phyloP scores from a whole-genome alignment of 1,140 invertebrate species.

The Pantala flavescens region DNA sequence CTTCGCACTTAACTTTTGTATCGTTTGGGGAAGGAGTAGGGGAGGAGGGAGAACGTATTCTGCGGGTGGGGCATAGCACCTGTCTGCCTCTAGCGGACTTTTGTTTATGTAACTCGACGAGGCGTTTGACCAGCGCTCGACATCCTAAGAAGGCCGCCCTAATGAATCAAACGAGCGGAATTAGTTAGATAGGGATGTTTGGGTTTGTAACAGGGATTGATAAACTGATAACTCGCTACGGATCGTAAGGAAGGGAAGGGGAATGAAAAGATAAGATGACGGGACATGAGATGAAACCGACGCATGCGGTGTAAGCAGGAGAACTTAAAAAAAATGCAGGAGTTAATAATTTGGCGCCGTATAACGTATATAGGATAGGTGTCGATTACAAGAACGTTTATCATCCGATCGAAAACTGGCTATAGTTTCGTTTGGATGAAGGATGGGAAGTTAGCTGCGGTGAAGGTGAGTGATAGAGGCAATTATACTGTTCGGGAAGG shows the following conservation, averaged over 20 bases:
- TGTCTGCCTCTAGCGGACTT: not conserved
- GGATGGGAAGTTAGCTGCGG: too few species aligned
- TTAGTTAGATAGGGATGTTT: not conserved
- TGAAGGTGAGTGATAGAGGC: too few species aligned
- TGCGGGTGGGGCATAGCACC: not conserved
- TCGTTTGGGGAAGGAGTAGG: not conserved
- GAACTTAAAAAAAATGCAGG: too few species aligned
- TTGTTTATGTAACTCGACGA: conserved; percentile 4
- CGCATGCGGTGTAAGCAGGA: not conserved
- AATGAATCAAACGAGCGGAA: not conserved
- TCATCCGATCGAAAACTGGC: too few species aligned
- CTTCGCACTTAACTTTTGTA: not conserved
- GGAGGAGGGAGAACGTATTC: not conserved
- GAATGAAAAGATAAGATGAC: not conserved
- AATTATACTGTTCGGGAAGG: too few species aligned
- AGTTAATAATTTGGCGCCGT: too few species aligned
- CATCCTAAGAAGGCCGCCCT: not conserved
- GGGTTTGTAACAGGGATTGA: not conserved
- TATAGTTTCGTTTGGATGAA: too few species aligned
- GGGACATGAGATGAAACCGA: not conserved
- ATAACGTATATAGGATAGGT: too few species aligned
- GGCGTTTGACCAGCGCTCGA: not conserved
- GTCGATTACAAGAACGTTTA: too few species aligned
- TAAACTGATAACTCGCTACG: not conserved
- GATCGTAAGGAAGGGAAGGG: not conserved